Conservation (phyloP, 1,140 invertebrate species). For the Microplitis mediator region DNA sequence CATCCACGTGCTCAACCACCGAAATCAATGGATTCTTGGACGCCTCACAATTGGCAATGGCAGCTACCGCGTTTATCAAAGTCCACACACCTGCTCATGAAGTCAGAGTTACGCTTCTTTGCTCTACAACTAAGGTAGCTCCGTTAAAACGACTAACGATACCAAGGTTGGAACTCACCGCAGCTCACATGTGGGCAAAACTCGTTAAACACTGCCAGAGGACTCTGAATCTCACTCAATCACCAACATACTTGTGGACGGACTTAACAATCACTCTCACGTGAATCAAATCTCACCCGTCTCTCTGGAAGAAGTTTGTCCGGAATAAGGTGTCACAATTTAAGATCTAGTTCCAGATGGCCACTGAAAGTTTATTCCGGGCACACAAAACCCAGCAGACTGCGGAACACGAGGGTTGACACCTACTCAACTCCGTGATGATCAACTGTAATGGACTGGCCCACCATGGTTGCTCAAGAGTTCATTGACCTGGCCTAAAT, state of each 20-base stretch:
- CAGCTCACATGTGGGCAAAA: not conserved
- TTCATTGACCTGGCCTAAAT: not conserved
- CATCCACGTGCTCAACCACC: not conserved
- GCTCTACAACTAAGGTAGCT: conserved; percentile 28
- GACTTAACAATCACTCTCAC: too few relatives aligned
- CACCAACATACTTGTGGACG: not conserved
- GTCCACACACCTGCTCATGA: too few relatives aligned
- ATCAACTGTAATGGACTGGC: conserved; percentile 36
- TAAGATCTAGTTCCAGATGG: not conserved
- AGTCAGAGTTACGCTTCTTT: too few relatives aligned
- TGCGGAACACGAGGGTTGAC: not conserved
- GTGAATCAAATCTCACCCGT: too few relatives aligned
- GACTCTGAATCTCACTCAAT: not conserved
- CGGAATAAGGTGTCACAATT: too few relatives aligned
- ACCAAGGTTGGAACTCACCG: too few relatives aligned
- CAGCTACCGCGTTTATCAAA: too few relatives aligned
- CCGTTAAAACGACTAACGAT: conserved; percentile 3
- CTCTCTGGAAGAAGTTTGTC: too few relatives aligned
- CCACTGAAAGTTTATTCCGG: conserved; percentile 29
- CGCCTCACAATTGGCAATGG: too few relatives aligned
- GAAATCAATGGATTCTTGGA: conserved; percentile 43
- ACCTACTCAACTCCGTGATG: not conserved
- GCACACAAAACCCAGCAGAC: conserved; percentile 34
- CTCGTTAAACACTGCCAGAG: conserved; percentile 18
- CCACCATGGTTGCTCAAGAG: conserved; percentile 23